Conservation (phyloP, 1,140 invertebrate species). For the Drosophila grimshawi region DNA sequence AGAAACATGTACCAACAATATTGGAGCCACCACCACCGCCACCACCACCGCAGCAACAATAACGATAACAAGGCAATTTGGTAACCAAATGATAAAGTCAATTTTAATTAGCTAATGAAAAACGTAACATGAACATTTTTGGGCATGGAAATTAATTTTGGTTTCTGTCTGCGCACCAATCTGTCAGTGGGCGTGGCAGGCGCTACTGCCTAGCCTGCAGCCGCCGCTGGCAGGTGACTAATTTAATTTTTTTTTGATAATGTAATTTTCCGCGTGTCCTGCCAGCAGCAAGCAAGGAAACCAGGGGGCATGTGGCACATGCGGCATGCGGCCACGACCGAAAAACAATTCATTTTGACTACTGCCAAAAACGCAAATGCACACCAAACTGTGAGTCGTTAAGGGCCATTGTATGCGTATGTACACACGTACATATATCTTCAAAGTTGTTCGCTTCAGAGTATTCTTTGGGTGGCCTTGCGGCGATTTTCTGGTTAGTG, state of each 20-base stretch:
- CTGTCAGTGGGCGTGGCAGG: constrained; percentile 36
- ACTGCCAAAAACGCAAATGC: constrained; percentile 38
- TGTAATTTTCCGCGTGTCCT: constrained; percentile 49
- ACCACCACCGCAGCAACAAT: constrained; percentile 20
- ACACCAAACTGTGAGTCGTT: constrained; percentile 49
- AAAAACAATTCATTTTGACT: constrained; percentile 38
- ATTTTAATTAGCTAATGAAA: constrained; percentile 59
- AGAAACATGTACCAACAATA: constrained; percentile 21
- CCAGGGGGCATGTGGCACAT: neutral
- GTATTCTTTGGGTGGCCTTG: constrained; percentile 30
- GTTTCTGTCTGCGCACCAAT: constrained; percentile 13
- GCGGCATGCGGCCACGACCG: neutral
- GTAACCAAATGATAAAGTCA: constrained; percentile 48
- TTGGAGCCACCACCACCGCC: constrained; percentile 7
- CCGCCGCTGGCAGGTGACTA: constrained; percentile 37
- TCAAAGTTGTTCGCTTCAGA: constrained; percentile 33
- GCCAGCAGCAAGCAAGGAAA: neutral
- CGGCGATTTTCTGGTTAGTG: constrained; percentile 35
- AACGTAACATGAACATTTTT: constrained; percentile 42
- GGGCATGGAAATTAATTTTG: constrained; percentile 45
- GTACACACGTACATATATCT: constrained; percentile 5
- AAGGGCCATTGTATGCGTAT: constrained; percentile 11
- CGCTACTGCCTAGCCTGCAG: neutral
- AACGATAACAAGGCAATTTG: constrained; percentile 41
- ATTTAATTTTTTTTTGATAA: constrained; percentile 59